A percentile compares a stretch with the other conserved stretches of the same genome.
These are phyloP conservation scores for Crambe crambe DNA, from an alignment of 37 sponge, comb jelly and placozoan genomes.

Conservation along the genomic window DNA sequence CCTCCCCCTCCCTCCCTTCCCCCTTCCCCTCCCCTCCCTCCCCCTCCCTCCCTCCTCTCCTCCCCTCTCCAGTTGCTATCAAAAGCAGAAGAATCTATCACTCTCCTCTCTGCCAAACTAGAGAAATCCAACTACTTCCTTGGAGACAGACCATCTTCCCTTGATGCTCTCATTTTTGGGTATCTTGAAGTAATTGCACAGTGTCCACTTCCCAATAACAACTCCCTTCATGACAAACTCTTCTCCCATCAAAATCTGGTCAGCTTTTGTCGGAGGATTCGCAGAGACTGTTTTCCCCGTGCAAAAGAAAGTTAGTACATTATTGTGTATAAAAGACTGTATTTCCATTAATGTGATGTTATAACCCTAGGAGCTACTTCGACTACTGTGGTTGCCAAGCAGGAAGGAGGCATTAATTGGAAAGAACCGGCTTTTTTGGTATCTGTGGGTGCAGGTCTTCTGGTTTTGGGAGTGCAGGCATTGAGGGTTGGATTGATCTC, in stretches of 20 bases:
- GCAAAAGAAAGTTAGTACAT: constrained; percentile 42
- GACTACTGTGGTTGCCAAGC: neutral
- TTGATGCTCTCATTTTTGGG: constrained; percentile 67
- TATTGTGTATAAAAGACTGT: neutral
- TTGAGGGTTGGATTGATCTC: constrained; percentile 46
- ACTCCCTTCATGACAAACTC: constrained; percentile 19
- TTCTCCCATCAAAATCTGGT: constrained; percentile 34
- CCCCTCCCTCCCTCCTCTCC: too few relatives aligned
- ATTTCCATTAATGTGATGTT: neutral
- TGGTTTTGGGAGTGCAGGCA: constrained; percentile 45
- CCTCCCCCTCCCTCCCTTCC: too few relatives aligned
- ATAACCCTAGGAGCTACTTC: neutral
- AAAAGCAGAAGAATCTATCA: constrained; percentile 53
- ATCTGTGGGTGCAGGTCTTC: constrained; percentile 36
- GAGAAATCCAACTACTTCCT: constrained; percentile 41
- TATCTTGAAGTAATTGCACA: constrained; percentile 59
- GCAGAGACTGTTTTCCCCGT: constrained; percentile 27
- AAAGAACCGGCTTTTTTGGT: constrained; percentile 46
- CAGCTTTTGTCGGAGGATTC: constrained; percentile 44
- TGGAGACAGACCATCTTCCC: constrained; percentile 47
- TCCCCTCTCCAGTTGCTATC: constrained; percentile 23
- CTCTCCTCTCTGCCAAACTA: constrained; percentile 36
- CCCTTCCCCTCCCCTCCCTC: too few relatives aligned
- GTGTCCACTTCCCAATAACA: constrained; percentile 28
- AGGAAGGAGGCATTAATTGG: constrained; percentile 18